Conservation (phyloP, 1,140 invertebrate species). For the Eubasilissa regina region DNA sequence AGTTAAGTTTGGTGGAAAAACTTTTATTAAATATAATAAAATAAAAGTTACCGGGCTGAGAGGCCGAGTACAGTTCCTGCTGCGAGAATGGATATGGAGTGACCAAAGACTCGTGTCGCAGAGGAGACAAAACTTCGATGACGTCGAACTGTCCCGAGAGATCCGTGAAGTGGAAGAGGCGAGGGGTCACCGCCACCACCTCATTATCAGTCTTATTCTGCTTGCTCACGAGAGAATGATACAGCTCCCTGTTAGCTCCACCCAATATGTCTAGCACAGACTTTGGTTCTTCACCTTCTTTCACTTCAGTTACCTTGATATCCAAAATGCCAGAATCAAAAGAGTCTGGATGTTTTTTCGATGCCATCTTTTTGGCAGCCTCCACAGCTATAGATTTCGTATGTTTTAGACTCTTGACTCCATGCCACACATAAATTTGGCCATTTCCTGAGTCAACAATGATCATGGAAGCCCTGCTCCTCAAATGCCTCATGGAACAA, state of each 20-base stretch:
- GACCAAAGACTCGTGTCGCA: conserved; percentile 69
- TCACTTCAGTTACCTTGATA: conserved; percentile 81
- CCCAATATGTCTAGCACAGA: conserved; percentile 76
- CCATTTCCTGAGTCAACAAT: conserved; percentile 80
- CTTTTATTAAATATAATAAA: neutral
- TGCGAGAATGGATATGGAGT: conserved; percentile 90
- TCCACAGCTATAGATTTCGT: conserved; percentile 75
- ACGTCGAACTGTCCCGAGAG: conserved; percentile 84
- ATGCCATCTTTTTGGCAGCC: conserved; percentile 75
- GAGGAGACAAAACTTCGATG: conserved; percentile 80
- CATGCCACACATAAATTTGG: conserved; percentile 86
- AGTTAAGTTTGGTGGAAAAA: neutral
- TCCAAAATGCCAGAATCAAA: conserved; percentile 70
- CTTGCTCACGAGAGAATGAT: conserved; percentile 71
- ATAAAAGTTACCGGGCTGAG: conserved; percentile 83
- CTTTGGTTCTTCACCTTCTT: conserved; percentile 78
- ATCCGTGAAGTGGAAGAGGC: conserved; percentile 87
- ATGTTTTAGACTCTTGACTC: conserved; percentile 80
- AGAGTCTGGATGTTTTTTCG: conserved; percentile 77
- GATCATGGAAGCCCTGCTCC: conserved; percentile 84
- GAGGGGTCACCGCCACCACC: conserved; percentile 73
- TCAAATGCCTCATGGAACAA: conserved; percentile 78
- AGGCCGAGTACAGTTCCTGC: conserved; percentile 86
- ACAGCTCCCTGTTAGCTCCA: conserved; percentile 74
- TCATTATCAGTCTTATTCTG: conserved; percentile 60